phyloP scores from a whole-genome alignment of 2,888 invertebrate species.

The Agonopterix heracliana region DNA sequence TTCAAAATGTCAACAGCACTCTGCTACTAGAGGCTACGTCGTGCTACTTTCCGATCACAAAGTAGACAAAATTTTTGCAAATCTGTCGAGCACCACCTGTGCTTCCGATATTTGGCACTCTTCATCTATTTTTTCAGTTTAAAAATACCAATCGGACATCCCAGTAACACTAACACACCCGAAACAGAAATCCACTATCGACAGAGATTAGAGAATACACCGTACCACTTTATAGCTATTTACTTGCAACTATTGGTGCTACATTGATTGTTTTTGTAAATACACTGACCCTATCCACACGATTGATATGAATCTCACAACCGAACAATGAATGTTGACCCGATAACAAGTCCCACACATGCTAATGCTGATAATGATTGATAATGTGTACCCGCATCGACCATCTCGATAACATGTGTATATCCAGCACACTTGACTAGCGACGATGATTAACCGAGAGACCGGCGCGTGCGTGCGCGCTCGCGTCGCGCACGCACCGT shows the following conservation, averaged over 20 bases:
- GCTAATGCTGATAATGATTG: constrained; percentile 10
- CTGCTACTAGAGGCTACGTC: constrained; percentile 40
- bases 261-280: constrained; percentile 30
- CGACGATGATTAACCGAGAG: no score
- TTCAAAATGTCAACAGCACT: constrained; percentile 34
- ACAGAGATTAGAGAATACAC: constrained; percentile 28
- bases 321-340: constrained; percentile 5
- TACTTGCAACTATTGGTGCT: constrained; percentile 26
- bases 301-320: background rate
- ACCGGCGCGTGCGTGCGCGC: constrained; percentile 2
- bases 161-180: constrained; percentile 30
- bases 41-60: constrained; percentile 53
- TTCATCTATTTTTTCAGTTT: constrained; percentile 53
- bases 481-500: no score
- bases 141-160: constrained; percentile 36
- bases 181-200: constrained; percentile 32
- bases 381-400: constrained; percentile 27
- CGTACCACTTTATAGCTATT: constrained; percentile 28
- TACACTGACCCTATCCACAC: constrained; percentile 28
- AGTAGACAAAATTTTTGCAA: constrained; percentile 63
- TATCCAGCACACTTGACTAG: background rate
- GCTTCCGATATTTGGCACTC: constrained; percentile 71
- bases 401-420: constrained; percentile 11
- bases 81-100: constrained; percentile 67
- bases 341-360: constrained; percentile 5